A percentile compares a stretch with the other conserved stretches of the same genome.
These are phyloP conservation scores for Schlechtendalia chinensis DNA, from an alignment of 1,140 invertebrate species.

Conservation along the genomic window DNA sequence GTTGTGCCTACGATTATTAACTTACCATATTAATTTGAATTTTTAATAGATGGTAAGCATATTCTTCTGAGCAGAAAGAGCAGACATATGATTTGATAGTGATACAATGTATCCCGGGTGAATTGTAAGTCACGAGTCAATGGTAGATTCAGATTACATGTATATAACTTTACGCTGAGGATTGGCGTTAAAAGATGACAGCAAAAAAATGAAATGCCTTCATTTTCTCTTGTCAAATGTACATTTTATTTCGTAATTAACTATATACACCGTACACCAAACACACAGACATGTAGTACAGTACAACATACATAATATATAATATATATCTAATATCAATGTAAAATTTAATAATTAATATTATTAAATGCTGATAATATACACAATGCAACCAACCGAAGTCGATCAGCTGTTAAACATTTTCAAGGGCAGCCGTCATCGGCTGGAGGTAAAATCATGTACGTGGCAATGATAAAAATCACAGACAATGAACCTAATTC, in stretches of 20 bases:
- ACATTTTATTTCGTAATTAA: neutral
- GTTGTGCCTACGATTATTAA: neutral
- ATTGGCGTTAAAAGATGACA: neutral
- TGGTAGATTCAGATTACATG: neutral
- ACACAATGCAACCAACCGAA: slow-evolving; percentile 35
- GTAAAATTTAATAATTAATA: slow-evolving; percentile 17
- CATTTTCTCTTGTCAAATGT: neutral
- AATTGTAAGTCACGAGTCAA: neutral
- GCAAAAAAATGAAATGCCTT: neutral
- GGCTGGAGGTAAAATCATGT: neutral
- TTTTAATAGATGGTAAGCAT: neutral
- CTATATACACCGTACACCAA: neutral
- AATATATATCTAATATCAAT: slow-evolving; percentile 4
- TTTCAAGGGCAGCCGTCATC: neutral
- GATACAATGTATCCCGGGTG: neutral
- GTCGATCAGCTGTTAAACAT: slow-evolving; percentile 16
- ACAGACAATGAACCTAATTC: too few relatives aligned
- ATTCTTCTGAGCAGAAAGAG: neutral
- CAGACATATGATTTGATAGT: neutral
- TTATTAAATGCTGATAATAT: slow-evolving; percentile 21
- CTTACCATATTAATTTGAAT: slow-evolving; percentile 17
- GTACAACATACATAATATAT: neutral
- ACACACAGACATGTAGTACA: neutral
- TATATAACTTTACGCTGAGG: neutral
- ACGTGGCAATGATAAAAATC: slow-evolving; percentile 50